Evolutionary conservation across 2,797 vertebrate genomes (phyloP), one percentile per base, ranked within the genome.

Genomic region (Notolabrus celidotus): DNA sequence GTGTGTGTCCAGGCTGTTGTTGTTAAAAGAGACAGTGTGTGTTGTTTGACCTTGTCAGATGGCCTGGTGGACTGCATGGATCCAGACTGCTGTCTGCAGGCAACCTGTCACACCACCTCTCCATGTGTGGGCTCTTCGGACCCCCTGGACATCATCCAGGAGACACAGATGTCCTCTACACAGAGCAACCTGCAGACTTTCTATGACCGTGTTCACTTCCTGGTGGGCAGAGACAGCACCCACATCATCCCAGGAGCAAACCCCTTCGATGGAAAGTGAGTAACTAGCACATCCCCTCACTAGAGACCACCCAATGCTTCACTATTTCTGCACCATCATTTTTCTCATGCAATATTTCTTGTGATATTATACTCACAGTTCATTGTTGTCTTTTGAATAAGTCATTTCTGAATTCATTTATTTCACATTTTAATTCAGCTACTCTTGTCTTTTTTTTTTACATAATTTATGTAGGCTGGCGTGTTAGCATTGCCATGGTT

Each of bases 11-110:
- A 39, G 25, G 45, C 59, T 80, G 59, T 67, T 80, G 59, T 67
- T 66, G 64, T 82, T 74, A 58, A 74, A 82, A 68, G 50, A 74
- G 27, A 45, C 29, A 17, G 59, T 76, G 67, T 73, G 67, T 77
- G 46, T 19, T 51, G 8, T 85, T 63, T 88, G 74, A 82, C 89
- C 86, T 88, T 86, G 82, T 82, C 92, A 99, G 98, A 99, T 86
- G 97, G 97, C 51, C 89, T 99, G 79, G 93, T 96, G 74, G 98
- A 99, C 90, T 99, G 98, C 93, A 96, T 99, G 97, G 98, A 99
- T 89, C 98, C 98, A 3, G 98, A 99, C 91, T 99, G 98, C 94
- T 99, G 98, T 90, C 92, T 99, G 55, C 97, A 99, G 91, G 93
- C 96, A 0, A 92, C 95, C 43, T 99, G 98, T 86, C 97, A 97